phyloP scores from a whole-genome alignment of 2,888 invertebrate species.

The Thereva unica region DNA sequence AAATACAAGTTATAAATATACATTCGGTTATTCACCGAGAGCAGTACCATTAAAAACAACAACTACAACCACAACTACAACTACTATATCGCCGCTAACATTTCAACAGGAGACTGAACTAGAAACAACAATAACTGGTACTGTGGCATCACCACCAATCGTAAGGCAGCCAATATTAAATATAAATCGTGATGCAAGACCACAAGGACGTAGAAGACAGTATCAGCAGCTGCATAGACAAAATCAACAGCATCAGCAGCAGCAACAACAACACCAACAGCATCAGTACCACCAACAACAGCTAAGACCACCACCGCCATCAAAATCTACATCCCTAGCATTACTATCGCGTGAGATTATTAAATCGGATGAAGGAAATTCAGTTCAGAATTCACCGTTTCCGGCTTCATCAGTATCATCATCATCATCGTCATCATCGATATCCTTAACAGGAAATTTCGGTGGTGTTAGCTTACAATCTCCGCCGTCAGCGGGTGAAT shows the following conservation, averaged over 20 bases:
- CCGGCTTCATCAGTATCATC: not conserved
- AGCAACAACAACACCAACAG: conserved; percentile 2
- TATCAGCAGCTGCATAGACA: not conserved
- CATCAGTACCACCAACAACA: conserved; percentile 12
- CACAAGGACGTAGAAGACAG: too few species aligned
- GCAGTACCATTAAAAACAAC: not conserved
- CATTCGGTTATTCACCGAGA: too few species aligned
- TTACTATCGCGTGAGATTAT: not conserved
- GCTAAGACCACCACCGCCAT: not conserved
- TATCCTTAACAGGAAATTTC: conserved; percentile 10
- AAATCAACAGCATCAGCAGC: conserved; percentile 1
- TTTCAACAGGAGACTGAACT: too few species aligned
- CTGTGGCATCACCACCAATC: too few species aligned
- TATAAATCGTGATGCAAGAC: too few species aligned
- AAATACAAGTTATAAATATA: conserved; percentile 6
- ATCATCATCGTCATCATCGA: conserved; percentile 7
- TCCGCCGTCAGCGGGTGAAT: conserved; percentile 27
- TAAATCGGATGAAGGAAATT: conserved; percentile 24
- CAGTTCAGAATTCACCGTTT: conserved; percentile 1
- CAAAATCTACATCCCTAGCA: not conserved
- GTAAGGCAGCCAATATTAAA: too few species aligned
- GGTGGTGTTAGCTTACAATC: conserved; percentile 23
- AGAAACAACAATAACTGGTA: too few species aligned
- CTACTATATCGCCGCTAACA: too few species aligned
- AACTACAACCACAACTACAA: not conserved